Evolutionary conservation across 2,888 invertebrate genomes (phyloP), one percentile per base, ranked within the genome.

Genomic region (Protodeltote pygarga): DNA sequence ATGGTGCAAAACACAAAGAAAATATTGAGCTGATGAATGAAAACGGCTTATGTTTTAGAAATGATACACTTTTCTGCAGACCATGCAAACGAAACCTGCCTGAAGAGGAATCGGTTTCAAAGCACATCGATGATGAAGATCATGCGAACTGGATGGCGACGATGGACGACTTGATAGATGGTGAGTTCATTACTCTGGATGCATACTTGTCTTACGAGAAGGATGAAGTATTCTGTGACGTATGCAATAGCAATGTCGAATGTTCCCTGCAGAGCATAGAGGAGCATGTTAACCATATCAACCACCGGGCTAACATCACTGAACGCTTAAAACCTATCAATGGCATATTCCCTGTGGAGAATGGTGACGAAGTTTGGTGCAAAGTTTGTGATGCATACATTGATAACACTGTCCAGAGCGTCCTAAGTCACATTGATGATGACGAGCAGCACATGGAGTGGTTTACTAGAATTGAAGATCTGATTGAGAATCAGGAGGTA

Each of bases 1-100:
- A 85, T 42, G 87, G 86, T 4, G 68, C 76, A 13, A 84, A 79
- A 63, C 87, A 88, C 53, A 83, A 81, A 48, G 83, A 85, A 10
- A 81, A 81, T 29, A 78, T 85, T 13, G 76, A 79, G 32, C 63
- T 82, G 27, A 82, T 84, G 81, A 63, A 73, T 19, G 77, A 81
- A 44, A 83, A 87, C 40, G 87, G 83, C 1, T 72, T 88, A 50
- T 61, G 58, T 28, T 81, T 77, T 16, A 57, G 57, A 27, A 62
- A 79, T 27, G 77, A 77, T 3, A 67, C 59, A 13, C 50, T 87
- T 9, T 71, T 80, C 50, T 88, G 87, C 54, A 83, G 80, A 39
- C 83, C 81, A 9, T 88, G 87, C 49, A 73, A 79, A 6, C 45
- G 52, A 5, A 67, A 64, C 25, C 60, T 87, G 2, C 53, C 67